Conservation (phyloP, 2,888 invertebrate genomes). For the Serrognathus titanus region DNA sequence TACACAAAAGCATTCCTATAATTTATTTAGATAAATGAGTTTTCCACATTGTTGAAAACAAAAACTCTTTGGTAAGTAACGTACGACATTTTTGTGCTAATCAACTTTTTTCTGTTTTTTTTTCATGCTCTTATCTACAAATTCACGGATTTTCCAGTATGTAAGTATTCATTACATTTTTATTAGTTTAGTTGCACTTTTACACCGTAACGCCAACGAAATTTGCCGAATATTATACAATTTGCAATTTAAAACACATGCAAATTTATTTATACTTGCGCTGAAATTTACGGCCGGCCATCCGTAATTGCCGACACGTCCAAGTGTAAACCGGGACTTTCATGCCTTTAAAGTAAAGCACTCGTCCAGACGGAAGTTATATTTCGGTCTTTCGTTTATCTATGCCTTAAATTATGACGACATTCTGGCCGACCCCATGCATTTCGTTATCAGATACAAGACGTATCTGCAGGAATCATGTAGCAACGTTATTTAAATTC, state of each 20-base stretch:
- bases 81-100: slow-evolving; percentile 1
- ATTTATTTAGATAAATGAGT: too few species aligned
- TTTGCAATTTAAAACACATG: slow-evolving; percentile 29
- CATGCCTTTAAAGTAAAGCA: slow-evolving; percentile 14
- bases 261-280: slow-evolving; percentile 15
- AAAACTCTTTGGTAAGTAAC: neutral
- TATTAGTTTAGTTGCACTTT: slow-evolving; percentile 14
- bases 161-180: slow-evolving; percentile 20
- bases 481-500: slow-evolving; percentile 34
- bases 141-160: slow-evolving; percentile 16
- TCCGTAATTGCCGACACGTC: slow-evolving; percentile 32
- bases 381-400: slow-evolving; percentile 25
- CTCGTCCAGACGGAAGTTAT: slow-evolving; percentile 15
- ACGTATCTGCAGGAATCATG: slow-evolving; percentile 36
- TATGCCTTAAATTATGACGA: slow-evolving; percentile 27
- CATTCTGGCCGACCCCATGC: slow-evolving; percentile 29
- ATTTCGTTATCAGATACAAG: slow-evolving; percentile 38
- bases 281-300: slow-evolving; percentile 21
- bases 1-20: too few species aligned
- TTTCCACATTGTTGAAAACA: too few species aligned
- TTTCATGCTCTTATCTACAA: slow-evolving; percentile 16
- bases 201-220: slow-evolving; percentile 2
- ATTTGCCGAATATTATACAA: slow-evolving; percentile 19
- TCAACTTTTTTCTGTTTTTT: neutral
- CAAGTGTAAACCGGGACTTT: slow-evolving; percentile 32